Evolutionary conservation across 2,888 invertebrate species (phyloP), one percentile per base, ranked within the genome.

Genomic region (Limnephilus lunatus): DNA sequence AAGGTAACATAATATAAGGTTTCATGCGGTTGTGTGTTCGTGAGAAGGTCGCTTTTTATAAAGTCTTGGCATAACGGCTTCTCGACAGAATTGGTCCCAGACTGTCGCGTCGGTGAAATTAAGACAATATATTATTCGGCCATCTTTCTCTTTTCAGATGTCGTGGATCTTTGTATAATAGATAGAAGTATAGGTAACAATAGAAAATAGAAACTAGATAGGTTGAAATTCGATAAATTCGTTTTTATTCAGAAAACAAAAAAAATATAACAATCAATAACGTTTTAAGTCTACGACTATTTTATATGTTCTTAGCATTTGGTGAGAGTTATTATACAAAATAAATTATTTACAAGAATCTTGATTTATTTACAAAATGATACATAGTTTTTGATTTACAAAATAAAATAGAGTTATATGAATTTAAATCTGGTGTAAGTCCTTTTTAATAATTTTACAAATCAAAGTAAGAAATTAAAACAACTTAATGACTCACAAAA

Each of bases 221-320:
- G 85, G 89, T 92, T 93, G 91, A 92, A 93, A 91, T 93, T 93
- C 91, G 93, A 93, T 93, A 93, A 93, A 93, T 89, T 93, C 90
- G 93, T 93, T 93, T 68, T 93, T 93, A 92, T 92, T 92, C 92
- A 93, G 92, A 92, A 93, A 93, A 93, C 93, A 93, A 93, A 93
- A 90, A 92, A 92, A 93, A 91, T 90, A 93, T 93, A 93, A 93
- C 93, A 93, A 93, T 93, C 93, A 93, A 93, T 93, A 93, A 93
- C 93, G 93, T 92, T 82, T 91, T 92, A 90, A 89, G 90, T 86
- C 93, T 93, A 93, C 92, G 93, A 93, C 93, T 93, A 93, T 92
- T 91, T 92, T 91, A 87, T 92, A 92, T 93, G 92, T 92, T 90
- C 85, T 93, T 91, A 92, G 91, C 91, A 93, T 93, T 93, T 93